phyloP scores from a whole-genome alignment of 2,797 vertebrate genomes.

The Chromobotia macracanthus region DNA sequence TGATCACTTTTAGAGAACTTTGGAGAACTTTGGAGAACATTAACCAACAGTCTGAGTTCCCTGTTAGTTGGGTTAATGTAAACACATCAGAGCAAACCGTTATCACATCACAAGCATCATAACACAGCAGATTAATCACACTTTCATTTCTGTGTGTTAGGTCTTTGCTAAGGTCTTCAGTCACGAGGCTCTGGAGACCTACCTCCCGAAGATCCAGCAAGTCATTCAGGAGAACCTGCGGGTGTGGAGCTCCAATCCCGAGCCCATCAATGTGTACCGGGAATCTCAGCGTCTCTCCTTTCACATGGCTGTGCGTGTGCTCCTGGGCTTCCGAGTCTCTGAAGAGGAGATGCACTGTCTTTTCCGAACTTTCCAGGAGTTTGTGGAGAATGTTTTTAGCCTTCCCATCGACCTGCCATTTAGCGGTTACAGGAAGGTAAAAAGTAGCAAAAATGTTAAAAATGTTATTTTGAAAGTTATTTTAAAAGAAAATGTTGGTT shows the following conservation, averaged over 20 bases:
- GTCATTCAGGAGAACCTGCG: constrained; percentile 94
- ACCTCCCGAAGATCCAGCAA: constrained; percentile 95
- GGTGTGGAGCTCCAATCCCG: constrained; percentile 91
- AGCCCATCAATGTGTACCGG: constrained; percentile 85
- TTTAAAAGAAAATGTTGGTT: too few species aligned
- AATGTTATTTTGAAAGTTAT: too few species aligned
- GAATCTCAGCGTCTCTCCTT: constrained; percentile 94
- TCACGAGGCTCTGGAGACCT: constrained; percentile 92
- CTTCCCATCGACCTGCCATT: constrained; percentile 94
- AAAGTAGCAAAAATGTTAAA: constrained; percentile 34
- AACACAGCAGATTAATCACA: constrained; percentile 39
- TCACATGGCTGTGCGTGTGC: constrained; percentile 92
- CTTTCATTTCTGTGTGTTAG: constrained; percentile 66
- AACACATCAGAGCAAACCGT: background rate
- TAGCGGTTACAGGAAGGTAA: constrained; percentile 92
- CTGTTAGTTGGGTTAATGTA: too few species aligned
- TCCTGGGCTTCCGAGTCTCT: constrained; percentile 91
- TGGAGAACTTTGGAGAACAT: too few species aligned
- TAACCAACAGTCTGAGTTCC: too few species aligned
- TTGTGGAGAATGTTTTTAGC: constrained; percentile 96
- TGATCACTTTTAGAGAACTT: too few species aligned
- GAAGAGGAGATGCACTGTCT: constrained; percentile 89
- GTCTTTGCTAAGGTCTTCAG: constrained; percentile 98
- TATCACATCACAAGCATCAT: too few species aligned
- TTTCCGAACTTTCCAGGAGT: constrained; percentile 93